These are phyloP conservation scores for Agrotis puta DNA, from an alignment of 2,888 invertebrate species.

Conservation along the genomic window DNA sequence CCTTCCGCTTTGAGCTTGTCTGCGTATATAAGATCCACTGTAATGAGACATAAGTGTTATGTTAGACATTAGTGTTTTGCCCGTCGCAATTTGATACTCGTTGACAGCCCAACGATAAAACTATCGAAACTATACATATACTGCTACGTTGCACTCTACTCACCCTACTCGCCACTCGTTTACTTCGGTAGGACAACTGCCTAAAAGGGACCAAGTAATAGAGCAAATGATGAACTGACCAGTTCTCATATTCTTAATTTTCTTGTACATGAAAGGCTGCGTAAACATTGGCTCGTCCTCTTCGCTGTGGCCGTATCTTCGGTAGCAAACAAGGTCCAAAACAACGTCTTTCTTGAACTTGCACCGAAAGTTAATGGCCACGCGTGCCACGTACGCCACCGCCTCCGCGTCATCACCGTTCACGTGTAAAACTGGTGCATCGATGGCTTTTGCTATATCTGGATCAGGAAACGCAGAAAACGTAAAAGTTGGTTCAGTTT, in stretches of 20 bases:
- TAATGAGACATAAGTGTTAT: slow-evolving; percentile 8
- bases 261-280: slow-evolving; percentile 98
- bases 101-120: too few species aligned
- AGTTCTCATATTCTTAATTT: slow-evolving; percentile 92
- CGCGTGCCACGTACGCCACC: slow-evolving; percentile 96
- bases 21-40: slow-evolving; percentile 93
- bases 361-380: slow-evolving; percentile 97
- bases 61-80: too few species aligned
- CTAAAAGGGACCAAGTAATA: background rate
- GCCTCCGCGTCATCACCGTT: slow-evolving; percentile 98
- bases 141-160: too few species aligned
- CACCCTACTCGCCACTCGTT: too few species aligned
- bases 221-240: slow-evolving; percentile 71
- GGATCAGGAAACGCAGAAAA: slow-evolving; percentile 8
- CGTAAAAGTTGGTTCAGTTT: background rate
- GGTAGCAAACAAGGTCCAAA: slow-evolving; percentile 95
- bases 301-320: slow-evolving; percentile 98
- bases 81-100: too few species aligned
- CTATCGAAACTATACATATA: too few species aligned
- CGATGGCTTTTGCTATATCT: slow-evolving; percentile 97
- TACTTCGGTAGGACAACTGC: too few species aligned
- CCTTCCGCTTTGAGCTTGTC: slow-evolving; percentile 94
- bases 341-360: slow-evolving; percentile 96
- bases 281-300: slow-evolving; percentile 98
- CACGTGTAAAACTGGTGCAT: slow-evolving; percentile 98